Evolutionary conservation across 2,888 invertebrate species (phyloP).

Genomic region (Plusia festucae): DNA sequence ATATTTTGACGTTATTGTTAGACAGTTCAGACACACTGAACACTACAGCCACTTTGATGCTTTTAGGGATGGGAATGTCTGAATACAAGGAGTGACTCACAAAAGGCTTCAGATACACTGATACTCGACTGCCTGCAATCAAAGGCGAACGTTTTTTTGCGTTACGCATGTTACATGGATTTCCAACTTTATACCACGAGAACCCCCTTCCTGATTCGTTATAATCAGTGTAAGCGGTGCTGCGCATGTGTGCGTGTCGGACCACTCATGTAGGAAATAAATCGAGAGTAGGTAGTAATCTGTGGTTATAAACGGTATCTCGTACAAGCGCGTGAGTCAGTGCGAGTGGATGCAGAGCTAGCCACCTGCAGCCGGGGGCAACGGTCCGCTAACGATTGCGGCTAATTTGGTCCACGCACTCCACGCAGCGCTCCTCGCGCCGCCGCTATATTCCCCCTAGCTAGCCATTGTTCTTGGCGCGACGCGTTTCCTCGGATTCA

Average conservation of each 20-base stretch:
- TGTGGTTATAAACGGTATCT: conserved; percentile 27
- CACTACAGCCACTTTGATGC: conserved; percentile 23
- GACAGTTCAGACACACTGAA: background rate
- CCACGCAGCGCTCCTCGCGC: conserved; percentile 24
- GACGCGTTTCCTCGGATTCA: conserved; percentile 34
- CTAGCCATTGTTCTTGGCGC: conserved; percentile 47
- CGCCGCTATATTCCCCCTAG: conserved; percentile 55
- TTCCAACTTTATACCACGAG: background rate
- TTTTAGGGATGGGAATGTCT: conserved; percentile 48
- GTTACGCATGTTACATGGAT: background rate
- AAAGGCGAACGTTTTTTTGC: conserved; percentile 15
- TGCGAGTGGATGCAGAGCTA: conserved; percentile 32
- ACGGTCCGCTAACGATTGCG: conserved; percentile 71
- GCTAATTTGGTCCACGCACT: conserved; percentile 69
- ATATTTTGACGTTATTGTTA: conserved; percentile 13
- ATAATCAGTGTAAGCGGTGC: background rate
- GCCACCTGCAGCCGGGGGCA: conserved; percentile 68
- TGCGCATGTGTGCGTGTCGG: background rate
- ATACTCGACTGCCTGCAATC: conserved; percentile 18
- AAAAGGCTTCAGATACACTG: conserved; percentile 10
- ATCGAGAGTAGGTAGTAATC: conserved; percentile 14
- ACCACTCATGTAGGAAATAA: conserved; percentile 3
- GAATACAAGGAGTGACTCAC: conserved; percentile 51
- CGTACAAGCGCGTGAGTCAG: conserved; percentile 46
- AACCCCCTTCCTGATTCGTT: background rate